Percentiles rank a stretch among this genome's conserved stretches.
phyloP scores from a whole-genome alignment of 1,140 invertebrate species.

The Trichomalopsis sarcophagae region DNA sequence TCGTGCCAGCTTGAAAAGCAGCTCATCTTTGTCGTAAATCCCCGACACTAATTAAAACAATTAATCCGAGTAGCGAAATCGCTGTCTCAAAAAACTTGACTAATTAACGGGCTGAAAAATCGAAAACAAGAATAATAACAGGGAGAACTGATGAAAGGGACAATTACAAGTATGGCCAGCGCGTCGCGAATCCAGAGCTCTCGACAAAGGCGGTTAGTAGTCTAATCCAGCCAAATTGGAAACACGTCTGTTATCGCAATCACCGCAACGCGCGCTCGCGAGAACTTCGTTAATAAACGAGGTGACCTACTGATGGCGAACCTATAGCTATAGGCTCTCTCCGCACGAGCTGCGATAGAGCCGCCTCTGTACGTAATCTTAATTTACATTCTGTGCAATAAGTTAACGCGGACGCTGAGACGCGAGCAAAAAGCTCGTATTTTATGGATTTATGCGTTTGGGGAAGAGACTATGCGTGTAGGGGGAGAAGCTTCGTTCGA shows the following conservation, averaged over 20 bases:
- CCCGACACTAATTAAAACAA: neutral
- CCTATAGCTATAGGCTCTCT: neutral
- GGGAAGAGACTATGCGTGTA: neutral
- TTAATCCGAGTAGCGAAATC: neutral
- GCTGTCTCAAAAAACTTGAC: neutral
- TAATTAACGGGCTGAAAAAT: too few species aligned
- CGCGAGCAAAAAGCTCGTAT: slow-evolving; percentile 19
- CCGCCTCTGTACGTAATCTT: slow-evolving; percentile 17
- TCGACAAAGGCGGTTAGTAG: slow-evolving; percentile 5
- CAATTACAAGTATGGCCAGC: too few species aligned
- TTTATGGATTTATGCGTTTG: neutral
- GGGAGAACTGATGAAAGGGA: too few species aligned
- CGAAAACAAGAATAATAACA: too few species aligned
- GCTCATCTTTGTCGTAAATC: neutral
- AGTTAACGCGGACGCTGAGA: neutral
- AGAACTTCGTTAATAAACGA: slow-evolving; percentile 45
- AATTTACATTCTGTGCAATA: slow-evolving; percentile 33
- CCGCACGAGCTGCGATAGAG: neutral
- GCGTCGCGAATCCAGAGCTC: neutral
- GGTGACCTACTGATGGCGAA: slow-evolving; percentile 36
- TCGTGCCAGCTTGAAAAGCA: neutral
- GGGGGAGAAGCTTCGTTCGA: neutral
- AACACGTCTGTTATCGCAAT: slow-evolving; percentile 42
- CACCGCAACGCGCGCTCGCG: neutral
- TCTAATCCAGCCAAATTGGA: slow-evolving; percentile 42